Conservation (phyloP, 2,888 invertebrate genomes). For the Orthonychiurus folsomi region DNA sequence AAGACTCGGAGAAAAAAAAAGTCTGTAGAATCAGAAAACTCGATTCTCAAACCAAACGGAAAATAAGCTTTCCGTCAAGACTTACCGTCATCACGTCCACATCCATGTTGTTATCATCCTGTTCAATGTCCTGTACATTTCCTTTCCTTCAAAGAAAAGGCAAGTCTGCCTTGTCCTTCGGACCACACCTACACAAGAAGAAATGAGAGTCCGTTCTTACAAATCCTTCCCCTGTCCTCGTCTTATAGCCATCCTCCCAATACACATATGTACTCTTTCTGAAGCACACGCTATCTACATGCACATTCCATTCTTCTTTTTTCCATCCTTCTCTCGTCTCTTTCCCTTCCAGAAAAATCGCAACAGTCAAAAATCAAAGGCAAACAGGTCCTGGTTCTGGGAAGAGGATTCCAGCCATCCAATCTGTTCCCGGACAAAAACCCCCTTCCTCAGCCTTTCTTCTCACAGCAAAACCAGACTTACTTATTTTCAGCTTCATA, state of each 20-base stretch:
- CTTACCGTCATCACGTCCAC: conserved; percentile 14
- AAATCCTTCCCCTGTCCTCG: background rate
- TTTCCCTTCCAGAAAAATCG: background rate
- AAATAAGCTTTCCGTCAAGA: conserved; percentile 22
- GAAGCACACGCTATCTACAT: background rate
- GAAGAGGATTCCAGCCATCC: conserved; percentile 3
- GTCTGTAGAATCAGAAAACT: conserved; percentile 18
- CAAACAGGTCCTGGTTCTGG: conserved; percentile 10
- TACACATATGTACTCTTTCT: background rate
- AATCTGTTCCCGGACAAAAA: background rate
- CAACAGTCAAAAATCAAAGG: conserved; percentile 11
- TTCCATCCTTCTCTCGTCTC: background rate
- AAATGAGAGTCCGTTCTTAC: conserved; percentile 3
- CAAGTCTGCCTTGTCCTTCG: background rate
- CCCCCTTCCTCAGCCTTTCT: background rate
- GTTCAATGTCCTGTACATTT: conserved; percentile 3
- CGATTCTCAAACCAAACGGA: conserved; percentile 22
- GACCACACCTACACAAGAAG: conserved; percentile 3
- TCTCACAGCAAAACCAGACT: background rate
- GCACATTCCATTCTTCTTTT: conserved; percentile 1
- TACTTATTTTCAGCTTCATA: conserved; percentile 1
- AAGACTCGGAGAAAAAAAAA: conserved; percentile 9
- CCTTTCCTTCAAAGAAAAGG: background rate
- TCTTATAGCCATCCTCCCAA: background rate
- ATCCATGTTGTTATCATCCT: conserved; percentile 9